Percentiles rank a stretch among this genome's conserved stretches.
These are phyloP conservation scores for Lepidostoma basale DNA, from an alignment of 1,140 invertebrate genomes.

Conservation along the genomic window DNA sequence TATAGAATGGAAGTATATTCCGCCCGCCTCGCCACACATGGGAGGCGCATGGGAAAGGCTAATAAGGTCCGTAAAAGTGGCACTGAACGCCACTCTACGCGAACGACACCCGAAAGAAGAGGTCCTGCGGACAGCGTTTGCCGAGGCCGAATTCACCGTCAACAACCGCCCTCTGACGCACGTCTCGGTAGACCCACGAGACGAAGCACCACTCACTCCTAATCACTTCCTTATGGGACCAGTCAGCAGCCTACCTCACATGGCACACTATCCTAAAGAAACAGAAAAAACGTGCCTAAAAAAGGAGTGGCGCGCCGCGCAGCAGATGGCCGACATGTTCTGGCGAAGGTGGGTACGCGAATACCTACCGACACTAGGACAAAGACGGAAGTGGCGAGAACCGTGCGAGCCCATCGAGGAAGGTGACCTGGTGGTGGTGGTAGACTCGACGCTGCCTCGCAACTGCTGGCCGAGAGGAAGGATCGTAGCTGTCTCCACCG, in stretches of 20 bases:
- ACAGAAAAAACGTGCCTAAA: not conserved
- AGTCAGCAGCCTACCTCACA: not conserved
- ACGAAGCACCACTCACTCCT: not conserved
- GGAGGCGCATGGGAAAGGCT: not conserved
- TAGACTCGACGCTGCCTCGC: conserved; percentile 23
- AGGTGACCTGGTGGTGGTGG: conserved; percentile 25
- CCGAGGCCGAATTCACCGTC: not conserved
- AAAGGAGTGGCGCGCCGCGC: conserved; percentile 22
- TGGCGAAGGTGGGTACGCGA: conserved; percentile 47
- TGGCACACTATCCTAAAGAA: not conserved
- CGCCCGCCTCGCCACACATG: not conserved
- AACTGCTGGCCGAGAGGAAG: conserved; percentile 37
- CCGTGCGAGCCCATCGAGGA: conserved; percentile 4
- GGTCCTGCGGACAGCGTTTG: not conserved
- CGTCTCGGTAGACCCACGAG: not conserved
- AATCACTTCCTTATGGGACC: not conserved
- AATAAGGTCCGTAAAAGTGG: not conserved
- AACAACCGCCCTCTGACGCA: not conserved
- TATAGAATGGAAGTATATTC: not conserved
- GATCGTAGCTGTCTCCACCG: too few species aligned
- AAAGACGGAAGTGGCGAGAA: conserved; percentile 6
- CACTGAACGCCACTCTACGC: not conserved
- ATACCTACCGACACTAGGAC: conserved; percentile 42
- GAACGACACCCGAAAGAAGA: not conserved
- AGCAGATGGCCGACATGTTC: conserved; percentile 44